Evolutionary conservation across 2,888 invertebrate species (phyloP).

Genomic region (Laothoe populi): DNA sequence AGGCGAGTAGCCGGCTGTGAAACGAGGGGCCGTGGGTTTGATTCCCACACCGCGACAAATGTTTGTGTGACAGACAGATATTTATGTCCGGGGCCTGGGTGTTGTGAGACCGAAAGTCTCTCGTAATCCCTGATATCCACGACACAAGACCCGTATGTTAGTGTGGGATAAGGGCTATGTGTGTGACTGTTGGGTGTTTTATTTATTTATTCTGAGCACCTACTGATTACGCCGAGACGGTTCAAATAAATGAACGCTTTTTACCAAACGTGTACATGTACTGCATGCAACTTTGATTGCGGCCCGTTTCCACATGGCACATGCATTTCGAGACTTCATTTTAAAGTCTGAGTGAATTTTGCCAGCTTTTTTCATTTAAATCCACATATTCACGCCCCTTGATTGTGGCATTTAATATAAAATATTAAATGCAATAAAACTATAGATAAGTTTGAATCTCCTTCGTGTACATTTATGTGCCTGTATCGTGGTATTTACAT

Average conservation of each 20-base stretch:
- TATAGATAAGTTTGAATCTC: constrained; percentile 60
- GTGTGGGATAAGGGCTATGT: too few species aligned
- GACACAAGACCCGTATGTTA: too few species aligned
- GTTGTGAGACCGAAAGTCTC: too few species aligned
- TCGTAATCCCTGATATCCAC: too few species aligned
- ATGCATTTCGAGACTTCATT: constrained; percentile 24
- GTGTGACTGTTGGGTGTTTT: too few species aligned
- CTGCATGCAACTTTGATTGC: constrained; percentile 35
- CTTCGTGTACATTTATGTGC: constrained; percentile 52
- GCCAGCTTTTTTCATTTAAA: constrained; percentile 32
- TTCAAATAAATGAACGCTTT: constrained; percentile 38
- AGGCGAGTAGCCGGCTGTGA: too few species aligned
- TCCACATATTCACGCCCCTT: constrained; percentile 39
- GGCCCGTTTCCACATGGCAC: constrained; percentile 31
- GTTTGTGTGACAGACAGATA: too few species aligned
- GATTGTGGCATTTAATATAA: constrained; percentile 32
- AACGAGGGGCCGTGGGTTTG: too few species aligned
- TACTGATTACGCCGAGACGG: constrained; percentile 44
- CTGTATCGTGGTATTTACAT: constrained; percentile 60
- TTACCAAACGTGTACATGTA: constrained; percentile 34
- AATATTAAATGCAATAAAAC: constrained; percentile 50
- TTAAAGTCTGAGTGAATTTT: constrained; percentile 29
- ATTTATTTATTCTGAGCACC: constrained; percentile 47
- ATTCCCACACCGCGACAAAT: too few species aligned
- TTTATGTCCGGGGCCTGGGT: too few species aligned